A percentile compares a stretch with the other conserved stretches of the same genome.
Evolutionary conservation across 2,888 invertebrate genomes (phyloP).

Genomic region (Drosophila histrio): DNA sequence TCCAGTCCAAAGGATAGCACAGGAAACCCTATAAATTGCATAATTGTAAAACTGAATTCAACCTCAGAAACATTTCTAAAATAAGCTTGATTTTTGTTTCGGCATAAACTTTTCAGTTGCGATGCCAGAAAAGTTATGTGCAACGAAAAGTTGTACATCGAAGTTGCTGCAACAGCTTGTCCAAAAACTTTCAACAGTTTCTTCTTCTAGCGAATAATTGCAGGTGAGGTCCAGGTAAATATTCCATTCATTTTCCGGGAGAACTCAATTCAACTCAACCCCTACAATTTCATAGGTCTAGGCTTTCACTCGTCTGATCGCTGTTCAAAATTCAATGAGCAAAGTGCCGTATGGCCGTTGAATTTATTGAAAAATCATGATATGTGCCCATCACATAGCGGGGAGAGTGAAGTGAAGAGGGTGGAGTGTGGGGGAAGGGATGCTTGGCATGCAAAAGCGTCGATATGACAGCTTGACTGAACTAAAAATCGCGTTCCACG

Average conservation of each 20-base stretch:
- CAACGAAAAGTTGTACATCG: not conserved
- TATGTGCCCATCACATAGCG: constrained; percentile 62
- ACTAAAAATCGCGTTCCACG: constrained; percentile 65
- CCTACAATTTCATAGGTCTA: no score
- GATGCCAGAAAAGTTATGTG: constrained; percentile 1
- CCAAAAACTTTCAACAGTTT: constrained; percentile 5
- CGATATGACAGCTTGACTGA: constrained; percentile 79
- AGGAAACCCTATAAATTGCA: not conserved
- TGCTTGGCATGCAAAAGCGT: constrained; percentile 68
- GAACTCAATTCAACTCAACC: not conserved
- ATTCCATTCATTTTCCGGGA: not conserved
- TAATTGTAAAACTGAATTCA: not conserved
- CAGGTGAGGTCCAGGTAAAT: not conserved
- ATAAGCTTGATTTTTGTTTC: constrained; percentile 2
- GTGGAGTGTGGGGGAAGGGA: not conserved
- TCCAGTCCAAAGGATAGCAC: not conserved
- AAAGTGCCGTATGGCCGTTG: constrained; percentile 69
- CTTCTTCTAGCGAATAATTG: not conserved
- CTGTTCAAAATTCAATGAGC: constrained; percentile 74
- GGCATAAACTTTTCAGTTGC: not conserved
- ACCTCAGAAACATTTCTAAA: not conserved
- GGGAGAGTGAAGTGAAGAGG: not conserved
- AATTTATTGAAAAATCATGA: constrained; percentile 79
- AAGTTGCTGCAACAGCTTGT: constrained; percentile 8
- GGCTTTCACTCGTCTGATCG: constrained; percentile 5